Evolutionary conservation across 2,113 vertebrate species (phyloP).

Genomic region (Cephalopholis sonnerati): DNA sequence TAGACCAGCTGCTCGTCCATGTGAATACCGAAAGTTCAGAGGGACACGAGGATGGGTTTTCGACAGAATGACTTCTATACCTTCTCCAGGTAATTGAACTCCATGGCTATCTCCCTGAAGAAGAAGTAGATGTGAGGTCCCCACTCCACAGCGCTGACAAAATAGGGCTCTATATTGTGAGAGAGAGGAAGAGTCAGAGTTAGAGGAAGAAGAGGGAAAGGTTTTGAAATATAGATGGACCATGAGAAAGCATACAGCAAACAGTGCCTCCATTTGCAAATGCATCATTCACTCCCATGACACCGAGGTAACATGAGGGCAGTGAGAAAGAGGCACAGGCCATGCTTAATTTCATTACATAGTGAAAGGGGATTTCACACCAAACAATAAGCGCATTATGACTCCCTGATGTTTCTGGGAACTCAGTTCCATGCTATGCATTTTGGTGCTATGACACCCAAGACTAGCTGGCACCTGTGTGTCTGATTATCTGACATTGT

Average conservation of each 20-base stretch:
- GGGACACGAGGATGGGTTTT: neutral
- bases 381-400: constrained; percentile 70
- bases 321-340: constrained; percentile 50
- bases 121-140: constrained; percentile 97
- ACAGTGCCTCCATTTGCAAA: constrained; percentile 41
- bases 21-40: constrained; percentile 19
- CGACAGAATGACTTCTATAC: constrained; percentile 73
- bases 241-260: constrained; percentile 19
- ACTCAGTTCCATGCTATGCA: constrained; percentile 37
- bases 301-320: constrained; percentile 51
- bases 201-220: neutral
- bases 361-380: constrained; percentile 74
- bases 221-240: constrained; percentile 41
- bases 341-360: constrained; percentile 75
- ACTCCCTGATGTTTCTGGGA: constrained; percentile 50
- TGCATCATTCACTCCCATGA: constrained; percentile 52
- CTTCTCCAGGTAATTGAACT: constrained; percentile 98
- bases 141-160: constrained; percentile 95
- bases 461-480: constrained; percentile 18
- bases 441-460: constrained; percentile 1
- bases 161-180: constrained; percentile 89
- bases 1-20: neutral
- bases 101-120: constrained; percentile 99
- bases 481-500: neutral
- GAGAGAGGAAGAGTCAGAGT: constrained; percentile 3